A percentile compares a stretch with the other conserved stretches of the same genome.
phyloP scores from a whole-genome alignment of 2,888 invertebrate genomes.

The Lysandra bellargus region DNA sequence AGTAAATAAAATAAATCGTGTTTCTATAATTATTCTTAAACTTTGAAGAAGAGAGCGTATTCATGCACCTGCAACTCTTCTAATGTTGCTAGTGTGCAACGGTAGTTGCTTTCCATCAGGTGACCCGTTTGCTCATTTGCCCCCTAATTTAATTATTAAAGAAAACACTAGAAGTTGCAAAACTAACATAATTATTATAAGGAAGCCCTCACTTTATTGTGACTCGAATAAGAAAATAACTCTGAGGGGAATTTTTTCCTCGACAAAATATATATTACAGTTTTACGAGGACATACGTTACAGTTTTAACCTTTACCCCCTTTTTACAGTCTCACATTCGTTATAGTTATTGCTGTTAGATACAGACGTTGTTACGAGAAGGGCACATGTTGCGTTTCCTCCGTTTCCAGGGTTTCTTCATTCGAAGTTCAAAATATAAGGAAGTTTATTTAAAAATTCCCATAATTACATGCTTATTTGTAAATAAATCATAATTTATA shows the following conservation, averaged over 20 bases:
- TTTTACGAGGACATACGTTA: conserved; percentile 18
- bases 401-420: not conserved
- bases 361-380: not conserved
- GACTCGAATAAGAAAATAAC: conserved; percentile 8
- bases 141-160: too few species aligned
- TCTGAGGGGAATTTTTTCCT: not conserved
- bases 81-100: too few species aligned
- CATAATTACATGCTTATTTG: too few species aligned
- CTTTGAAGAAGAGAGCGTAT: too few species aligned
- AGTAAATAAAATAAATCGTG: too few species aligned
- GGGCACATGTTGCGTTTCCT: not conserved
- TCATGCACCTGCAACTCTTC: too few species aligned
- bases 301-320: conserved; percentile 17
- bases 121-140: too few species aligned
- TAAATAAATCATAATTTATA: too few species aligned
- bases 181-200: not conserved
- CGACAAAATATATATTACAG: not conserved
- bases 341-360: conserved; percentile 14
- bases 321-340: conserved; percentile 14
- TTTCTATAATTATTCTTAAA: too few species aligned
- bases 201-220: not conserved
- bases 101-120: too few species aligned
- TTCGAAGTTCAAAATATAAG: not conserved
- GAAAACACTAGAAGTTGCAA: not conserved
- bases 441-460: not conserved